Conservation (phyloP, 37 sponge, comb jelly and placozoan species). For the Eunapius fragilis region DNA sequence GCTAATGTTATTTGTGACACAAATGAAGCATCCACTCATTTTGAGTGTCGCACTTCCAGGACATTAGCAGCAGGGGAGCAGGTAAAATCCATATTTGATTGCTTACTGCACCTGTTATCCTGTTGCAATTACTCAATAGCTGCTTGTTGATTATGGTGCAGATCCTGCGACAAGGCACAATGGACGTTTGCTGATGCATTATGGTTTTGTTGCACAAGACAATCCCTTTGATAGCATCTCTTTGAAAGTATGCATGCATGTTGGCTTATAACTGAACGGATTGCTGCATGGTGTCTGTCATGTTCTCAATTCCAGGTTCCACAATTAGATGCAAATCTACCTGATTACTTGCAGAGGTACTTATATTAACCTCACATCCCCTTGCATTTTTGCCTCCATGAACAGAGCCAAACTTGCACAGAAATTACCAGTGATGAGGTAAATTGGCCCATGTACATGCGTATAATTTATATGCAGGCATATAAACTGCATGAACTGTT, state of each 20-base stretch:
- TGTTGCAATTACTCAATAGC: neutral
- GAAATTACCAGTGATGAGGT: neutral
- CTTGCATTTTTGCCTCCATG: neutral
- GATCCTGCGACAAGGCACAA: constrained; percentile 21
- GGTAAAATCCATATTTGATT: neutral
- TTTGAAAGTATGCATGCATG: neutral
- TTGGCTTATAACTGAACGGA: too few relatives aligned
- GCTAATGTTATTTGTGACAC: constrained; percentile 26
- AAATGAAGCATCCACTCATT: constrained; percentile 39
- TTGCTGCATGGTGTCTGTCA: too few relatives aligned
- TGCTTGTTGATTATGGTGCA: constrained; percentile 23
- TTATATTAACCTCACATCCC: neutral
- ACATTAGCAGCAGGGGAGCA: constrained; percentile 1
- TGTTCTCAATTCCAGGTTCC: neutral
- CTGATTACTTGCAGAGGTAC: neutral
- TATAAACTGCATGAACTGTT: too few relatives aligned
- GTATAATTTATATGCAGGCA: neutral
- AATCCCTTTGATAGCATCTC: constrained; percentile 20
- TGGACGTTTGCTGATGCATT: constrained; percentile 39
- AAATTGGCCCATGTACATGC: neutral
- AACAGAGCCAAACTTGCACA: neutral
- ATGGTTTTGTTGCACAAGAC: constrained; percentile 20
- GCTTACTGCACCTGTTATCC: neutral
- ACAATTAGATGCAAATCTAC: neutral
- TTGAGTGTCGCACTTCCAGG: constrained; percentile 26